Evolutionary conservation across 2,797 vertebrate genomes (phyloP).

Genomic region (Semaprochilodus insignis): DNA sequence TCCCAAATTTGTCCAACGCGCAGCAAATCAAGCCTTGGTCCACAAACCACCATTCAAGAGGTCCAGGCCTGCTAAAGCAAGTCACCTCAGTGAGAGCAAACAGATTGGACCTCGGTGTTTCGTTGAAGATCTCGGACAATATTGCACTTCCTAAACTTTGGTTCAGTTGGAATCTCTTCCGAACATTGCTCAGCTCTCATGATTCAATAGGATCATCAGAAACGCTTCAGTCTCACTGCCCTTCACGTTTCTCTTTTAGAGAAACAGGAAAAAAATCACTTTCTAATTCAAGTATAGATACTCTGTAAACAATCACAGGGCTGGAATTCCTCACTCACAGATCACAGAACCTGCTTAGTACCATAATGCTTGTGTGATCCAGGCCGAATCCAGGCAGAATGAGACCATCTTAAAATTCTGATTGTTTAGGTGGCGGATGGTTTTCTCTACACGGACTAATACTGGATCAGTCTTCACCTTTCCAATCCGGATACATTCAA

Average conservation of each 20-base stretch:
- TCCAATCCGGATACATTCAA: background rate
- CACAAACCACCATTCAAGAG: background rate
- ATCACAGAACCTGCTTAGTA: background rate
- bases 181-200: background rate
- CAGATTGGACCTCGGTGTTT: background rate
- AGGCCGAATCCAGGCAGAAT: background rate
- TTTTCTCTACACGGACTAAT: background rate
- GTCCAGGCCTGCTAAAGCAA: background rate
- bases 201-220: background rate
- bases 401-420: background rate
- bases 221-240: background rate
- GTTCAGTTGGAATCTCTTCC: constrained; percentile 6
- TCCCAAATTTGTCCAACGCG: background rate
- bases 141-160: constrained; percentile 24
- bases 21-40: background rate
- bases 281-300: constrained; percentile 30
- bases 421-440: background rate
- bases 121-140: no score
- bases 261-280: background rate
- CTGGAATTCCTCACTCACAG: background rate
- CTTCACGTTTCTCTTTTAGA: background rate
- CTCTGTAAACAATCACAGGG: constrained; percentile 27
- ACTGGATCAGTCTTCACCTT: background rate
- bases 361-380: background rate
- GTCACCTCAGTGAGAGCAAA: background rate